Conservation (phyloP, 2,888 invertebrate genomes). For the Sylvicola cinctus region DNA sequence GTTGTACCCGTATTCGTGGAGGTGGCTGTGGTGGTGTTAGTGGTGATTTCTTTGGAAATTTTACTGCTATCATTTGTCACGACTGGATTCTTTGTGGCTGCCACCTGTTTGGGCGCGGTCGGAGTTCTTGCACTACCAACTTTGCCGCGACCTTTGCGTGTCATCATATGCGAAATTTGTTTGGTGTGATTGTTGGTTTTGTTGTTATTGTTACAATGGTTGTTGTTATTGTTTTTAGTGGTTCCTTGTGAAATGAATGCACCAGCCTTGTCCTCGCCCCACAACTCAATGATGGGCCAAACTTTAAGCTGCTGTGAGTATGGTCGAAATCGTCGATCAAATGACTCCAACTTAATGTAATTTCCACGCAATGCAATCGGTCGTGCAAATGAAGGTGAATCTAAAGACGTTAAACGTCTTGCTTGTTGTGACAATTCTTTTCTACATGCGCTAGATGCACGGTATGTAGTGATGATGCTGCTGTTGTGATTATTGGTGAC, state of each 20-base stretch:
- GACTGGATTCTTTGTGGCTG: no score
- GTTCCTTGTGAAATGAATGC: neutral
- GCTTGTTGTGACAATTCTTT: neutral
- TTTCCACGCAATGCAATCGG: constrained; percentile 33
- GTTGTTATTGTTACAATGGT: neutral
- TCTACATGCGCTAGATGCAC: neutral
- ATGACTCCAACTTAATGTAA: constrained; percentile 47
- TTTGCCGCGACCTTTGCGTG: constrained; percentile 4
- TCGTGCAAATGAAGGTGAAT: neutral
- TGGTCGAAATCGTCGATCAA: constrained; percentile 19
- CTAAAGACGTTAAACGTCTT: constrained; percentile 1
- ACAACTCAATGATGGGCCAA: constrained; percentile 23
- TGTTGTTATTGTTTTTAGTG: neutral
- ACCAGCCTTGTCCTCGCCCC: neutral
- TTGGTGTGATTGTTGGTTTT: neutral
- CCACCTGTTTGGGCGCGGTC: no score
- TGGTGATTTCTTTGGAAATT: no score
- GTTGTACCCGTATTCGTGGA: constrained; percentile 12
- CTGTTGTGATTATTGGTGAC: neutral
- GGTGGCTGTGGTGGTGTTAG: constrained; percentile 7
- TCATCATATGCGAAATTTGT: constrained; percentile 2
- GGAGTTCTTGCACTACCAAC: no score
- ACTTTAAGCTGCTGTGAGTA: constrained; percentile 22
- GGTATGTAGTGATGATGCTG: neutral
- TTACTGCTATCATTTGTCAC: no score